phyloP scores from a whole-genome alignment of 64 coral and sea anemone species.

The Actinia tenebrosa region DNA sequence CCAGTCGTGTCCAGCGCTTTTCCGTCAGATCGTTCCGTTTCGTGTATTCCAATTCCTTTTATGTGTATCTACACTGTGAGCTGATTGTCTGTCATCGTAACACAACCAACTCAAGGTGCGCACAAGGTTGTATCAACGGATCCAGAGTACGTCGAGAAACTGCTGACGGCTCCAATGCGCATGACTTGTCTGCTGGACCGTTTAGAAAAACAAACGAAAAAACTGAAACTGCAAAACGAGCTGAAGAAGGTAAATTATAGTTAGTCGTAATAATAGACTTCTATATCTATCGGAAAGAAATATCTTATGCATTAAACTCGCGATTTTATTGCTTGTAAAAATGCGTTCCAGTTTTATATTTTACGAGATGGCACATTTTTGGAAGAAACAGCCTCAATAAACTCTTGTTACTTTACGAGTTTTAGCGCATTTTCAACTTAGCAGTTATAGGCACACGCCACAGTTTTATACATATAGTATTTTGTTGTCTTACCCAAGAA shows the following conservation, averaged over 20 bases:
- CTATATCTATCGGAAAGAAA: too few species aligned
- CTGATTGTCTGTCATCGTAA: slow-evolving; percentile 48
- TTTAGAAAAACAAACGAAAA: neutral
- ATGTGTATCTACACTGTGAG: slow-evolving; percentile 50
- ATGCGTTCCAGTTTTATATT: too few species aligned
- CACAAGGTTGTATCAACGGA: slow-evolving; percentile 15
- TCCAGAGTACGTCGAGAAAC: slow-evolving; percentile 9
- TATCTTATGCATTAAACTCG: too few species aligned
- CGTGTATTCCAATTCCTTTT: slow-evolving; percentile 1
- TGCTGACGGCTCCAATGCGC: neutral
- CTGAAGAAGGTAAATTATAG: neutral
- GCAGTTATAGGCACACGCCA: too few species aligned
- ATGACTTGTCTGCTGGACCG: slow-evolving; percentile 12
- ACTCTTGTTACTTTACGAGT: too few species aligned
- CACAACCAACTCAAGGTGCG: slow-evolving; percentile 35
- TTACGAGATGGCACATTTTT: too few species aligned
- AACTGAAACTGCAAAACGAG: neutral
- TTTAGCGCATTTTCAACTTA: too few species aligned
- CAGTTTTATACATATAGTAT: too few species aligned
- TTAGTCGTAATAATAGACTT: too few species aligned
- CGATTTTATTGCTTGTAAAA: too few species aligned
- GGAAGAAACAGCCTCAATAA: too few species aligned
- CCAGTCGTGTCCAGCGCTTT: slow-evolving; percentile 26
- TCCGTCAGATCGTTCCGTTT: slow-evolving; percentile 46
- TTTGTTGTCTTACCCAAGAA: too few species aligned